Base-by-base conservation (phyloP, 2,797 vertebrate species). In the Thalassophryne amazonica region DNA sequence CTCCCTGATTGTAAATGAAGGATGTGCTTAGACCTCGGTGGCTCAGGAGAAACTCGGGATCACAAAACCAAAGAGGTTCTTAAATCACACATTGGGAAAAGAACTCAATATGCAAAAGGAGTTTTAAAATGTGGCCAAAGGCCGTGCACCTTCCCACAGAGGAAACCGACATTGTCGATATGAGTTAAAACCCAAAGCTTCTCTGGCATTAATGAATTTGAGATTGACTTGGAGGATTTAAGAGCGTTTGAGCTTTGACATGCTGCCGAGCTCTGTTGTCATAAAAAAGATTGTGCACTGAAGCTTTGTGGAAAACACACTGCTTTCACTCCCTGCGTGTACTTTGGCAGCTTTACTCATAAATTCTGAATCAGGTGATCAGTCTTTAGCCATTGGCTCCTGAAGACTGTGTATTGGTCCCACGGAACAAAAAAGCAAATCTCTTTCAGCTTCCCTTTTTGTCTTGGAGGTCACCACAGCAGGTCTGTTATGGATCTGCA, bases 1-100 rank as follows among this genome's bases (percentile, higher is more conserved):
- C 36, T 53, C 19, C 53, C 30, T 48, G 36, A 25, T 15, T 39
- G 50, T 35, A 30, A 49, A 39, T 41, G 30, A 48, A 38, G 45
- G 20, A 58, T 34, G 21, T 43, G 32, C 38, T 57, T 33, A 36
- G 12, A 30, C 28, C 42, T 42, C 24, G 3, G 50, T 25, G 29
- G 15, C 24, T 65, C 42, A 13, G 41, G 18, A 38, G 33, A 30
- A n/a, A 31, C 40, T 37, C 8, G 5, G 14, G 48, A 55, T 50
- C 67, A 52, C 10, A 17, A 42, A 31, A 37, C 11, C 35, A 15
- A 32, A 39, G 29, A 35, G 4, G 38, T 46, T 32, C 21, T 12
- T 36, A 19, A 38, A 22, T 50, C 22, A 38, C 22, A 21, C 17
- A 19, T 38, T 9, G 37, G 15, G n/a, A n/a, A 30, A 7, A 30